phyloP scores from a whole-genome alignment of 35 echinoderm and acorn worm genomes.

The Ophiothrix spiculata region DNA sequence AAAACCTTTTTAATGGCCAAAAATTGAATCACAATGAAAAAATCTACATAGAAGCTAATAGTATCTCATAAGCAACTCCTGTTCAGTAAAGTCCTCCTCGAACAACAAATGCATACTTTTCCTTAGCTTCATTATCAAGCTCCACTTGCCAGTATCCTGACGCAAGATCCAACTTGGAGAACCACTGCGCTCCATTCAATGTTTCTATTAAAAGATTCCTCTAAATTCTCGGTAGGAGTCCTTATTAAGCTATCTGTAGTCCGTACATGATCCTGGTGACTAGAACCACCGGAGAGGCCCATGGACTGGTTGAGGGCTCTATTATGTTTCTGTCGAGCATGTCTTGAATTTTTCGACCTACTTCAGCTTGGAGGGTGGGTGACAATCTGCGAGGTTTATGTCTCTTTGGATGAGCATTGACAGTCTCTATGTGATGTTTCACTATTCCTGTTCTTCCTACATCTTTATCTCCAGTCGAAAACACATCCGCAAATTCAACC shows the following conservation, averaged over 20 bases:
- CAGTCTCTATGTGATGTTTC: slow-evolving; percentile 55
- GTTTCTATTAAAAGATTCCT: slow-evolving; percentile 19
- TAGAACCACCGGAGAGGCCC: slow-evolving; percentile 37
- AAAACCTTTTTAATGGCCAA: slow-evolving; percentile 30
- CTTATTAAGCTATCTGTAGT: slow-evolving; percentile 38
- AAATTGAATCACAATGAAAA: no score
- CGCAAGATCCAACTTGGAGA: slow-evolving; percentile 32
- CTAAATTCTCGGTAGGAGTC: slow-evolving; percentile 49
- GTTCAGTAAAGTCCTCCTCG: slow-evolving; percentile 5
- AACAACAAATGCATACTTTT: slow-evolving; percentile 26
- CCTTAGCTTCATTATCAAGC: background rate
- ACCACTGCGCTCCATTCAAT: slow-evolving; percentile 33
- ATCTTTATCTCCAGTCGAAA: slow-evolving; percentile 24
- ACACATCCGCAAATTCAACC: slow-evolving; percentile 20
- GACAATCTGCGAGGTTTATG: slow-evolving; percentile 37
- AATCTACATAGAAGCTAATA: no score
- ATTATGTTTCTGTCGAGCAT: slow-evolving; percentile 27
- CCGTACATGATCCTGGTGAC: slow-evolving; percentile 36
- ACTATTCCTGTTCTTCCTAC: slow-evolving; percentile 42
- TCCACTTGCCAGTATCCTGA: slow-evolving; percentile 56
- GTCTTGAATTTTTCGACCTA: background rate
- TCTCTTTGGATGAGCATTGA: slow-evolving; percentile 32
- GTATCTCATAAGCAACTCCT: no score
- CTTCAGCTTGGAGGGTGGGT: background rate
- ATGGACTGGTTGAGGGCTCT: slow-evolving; percentile 12